Percentiles rank a stretch among this genome's conserved stretches.
Evolutionary conservation across 2,113 vertebrate genomes (phyloP).

Genomic region (Camarhynchus parvulus): DNA sequence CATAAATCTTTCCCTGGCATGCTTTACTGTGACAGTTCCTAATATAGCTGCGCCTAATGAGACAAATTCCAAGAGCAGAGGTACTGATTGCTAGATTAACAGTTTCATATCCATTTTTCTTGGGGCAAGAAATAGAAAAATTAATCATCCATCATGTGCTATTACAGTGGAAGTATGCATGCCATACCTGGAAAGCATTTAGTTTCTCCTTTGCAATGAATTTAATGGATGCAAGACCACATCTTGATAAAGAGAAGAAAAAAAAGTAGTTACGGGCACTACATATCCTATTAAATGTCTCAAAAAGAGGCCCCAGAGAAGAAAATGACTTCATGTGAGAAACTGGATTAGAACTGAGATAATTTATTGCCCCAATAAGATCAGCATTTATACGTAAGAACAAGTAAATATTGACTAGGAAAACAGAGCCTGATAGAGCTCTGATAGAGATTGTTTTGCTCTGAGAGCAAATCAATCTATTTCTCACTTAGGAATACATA

Average conservation of each 20-base stretch:
- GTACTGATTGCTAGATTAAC: background rate
- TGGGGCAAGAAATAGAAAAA: background rate
- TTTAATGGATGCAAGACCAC: background rate
- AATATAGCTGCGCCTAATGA: constrained; percentile 46
- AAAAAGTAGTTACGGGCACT: background rate
- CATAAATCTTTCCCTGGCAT: background rate
- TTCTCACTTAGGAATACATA: background rate
- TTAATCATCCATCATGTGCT: background rate
- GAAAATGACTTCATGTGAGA: background rate
- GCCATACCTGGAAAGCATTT: background rate
- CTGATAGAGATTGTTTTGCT: too few relatives aligned
- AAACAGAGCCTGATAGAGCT: background rate
- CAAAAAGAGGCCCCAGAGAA: background rate
- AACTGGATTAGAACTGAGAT: background rate
- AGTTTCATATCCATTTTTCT: background rate
- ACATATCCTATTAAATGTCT: background rate
- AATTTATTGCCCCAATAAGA: constrained; percentile 9
- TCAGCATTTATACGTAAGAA: background rate
- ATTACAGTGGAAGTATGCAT: background rate
- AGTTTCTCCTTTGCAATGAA: background rate
- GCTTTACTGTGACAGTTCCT: constrained; percentile 9
- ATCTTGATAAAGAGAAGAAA: background rate
- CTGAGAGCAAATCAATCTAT: background rate
- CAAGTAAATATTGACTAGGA: constrained; percentile 31
- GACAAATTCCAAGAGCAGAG: constrained; percentile 10